A percentile compares a stretch with the other conserved stretches of the same genome.
phyloP scores from a whole-genome alignment of 2,797 vertebrate genomes.

The Chromis chromis region DNA sequence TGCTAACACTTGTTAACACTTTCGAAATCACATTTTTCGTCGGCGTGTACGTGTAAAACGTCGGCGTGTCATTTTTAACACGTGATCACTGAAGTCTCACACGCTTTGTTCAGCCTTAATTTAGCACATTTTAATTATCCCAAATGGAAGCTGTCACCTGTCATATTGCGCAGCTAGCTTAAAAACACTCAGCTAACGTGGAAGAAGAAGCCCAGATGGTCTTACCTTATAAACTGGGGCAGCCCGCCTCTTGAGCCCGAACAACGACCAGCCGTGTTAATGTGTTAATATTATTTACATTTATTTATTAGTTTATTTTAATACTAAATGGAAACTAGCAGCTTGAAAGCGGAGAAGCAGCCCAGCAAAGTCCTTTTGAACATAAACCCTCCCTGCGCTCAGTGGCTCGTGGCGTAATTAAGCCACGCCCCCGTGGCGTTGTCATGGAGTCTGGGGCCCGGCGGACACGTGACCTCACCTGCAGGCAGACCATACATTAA shows the following conservation, averaged over 20 bases:
- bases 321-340: background rate
- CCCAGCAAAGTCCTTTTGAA: background rate
- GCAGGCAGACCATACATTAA: background rate
- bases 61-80: accelerated
- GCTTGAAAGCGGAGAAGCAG: background rate
- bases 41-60: too few species aligned
- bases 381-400: background rate
- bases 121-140: background rate
- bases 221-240: conserved; percentile 57
- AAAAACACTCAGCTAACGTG: conserved; percentile 32
- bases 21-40: background rate
- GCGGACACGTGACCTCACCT: conserved; percentile 51
- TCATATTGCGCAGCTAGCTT: conserved; percentile 47
- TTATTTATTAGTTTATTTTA: background rate
- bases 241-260: background rate
- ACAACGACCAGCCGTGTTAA: background rate
- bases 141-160: conserved; percentile 35
- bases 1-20: conserved; percentile 18
- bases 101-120: background rate
- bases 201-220: background rate
- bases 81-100: accelerated
- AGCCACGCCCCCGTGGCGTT: conserved; percentile 52
- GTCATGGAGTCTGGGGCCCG: conserved; percentile 5
- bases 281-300: background rate
- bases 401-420: conserved; percentile 13